phyloP scores from a whole-genome alignment of 2,113 vertebrate genomes.

The Furnarius figulus region DNA sequence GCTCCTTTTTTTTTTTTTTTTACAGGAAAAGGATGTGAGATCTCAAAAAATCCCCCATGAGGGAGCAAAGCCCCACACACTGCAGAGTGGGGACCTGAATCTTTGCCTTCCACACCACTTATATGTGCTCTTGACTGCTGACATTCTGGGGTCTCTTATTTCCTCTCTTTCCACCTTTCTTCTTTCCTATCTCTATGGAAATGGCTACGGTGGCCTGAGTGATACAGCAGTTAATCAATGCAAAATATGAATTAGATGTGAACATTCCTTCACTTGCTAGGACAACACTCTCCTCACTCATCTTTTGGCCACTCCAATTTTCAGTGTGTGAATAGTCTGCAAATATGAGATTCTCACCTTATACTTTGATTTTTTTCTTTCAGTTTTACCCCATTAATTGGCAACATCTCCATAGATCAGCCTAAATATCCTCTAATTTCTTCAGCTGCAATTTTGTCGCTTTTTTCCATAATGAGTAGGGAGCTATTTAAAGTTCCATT shows the following conservation, averaged over 20 bases:
- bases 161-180: neutral
- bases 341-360: neutral
- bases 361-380: neutral
- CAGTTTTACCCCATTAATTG: neutral
- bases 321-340: neutral
- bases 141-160: neutral
- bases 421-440: neutral
- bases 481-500: neutral
- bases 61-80: neutral
- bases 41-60: neutral
- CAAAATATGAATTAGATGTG: neutral
- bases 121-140: accelerated
- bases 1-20: neutral
- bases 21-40: neutral
- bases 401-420: neutral
- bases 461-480: neutral
- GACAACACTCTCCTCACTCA: neutral
- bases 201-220: neutral
- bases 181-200: neutral
- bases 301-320: neutral
- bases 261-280: neutral
- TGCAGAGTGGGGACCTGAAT: neutral
- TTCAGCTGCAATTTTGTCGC: neutral
- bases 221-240: neutral
- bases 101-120: neutral